These are phyloP conservation scores for Otis tarda DNA, from an alignment of 2,113 vertebrate species.

Conservation along the genomic window DNA sequence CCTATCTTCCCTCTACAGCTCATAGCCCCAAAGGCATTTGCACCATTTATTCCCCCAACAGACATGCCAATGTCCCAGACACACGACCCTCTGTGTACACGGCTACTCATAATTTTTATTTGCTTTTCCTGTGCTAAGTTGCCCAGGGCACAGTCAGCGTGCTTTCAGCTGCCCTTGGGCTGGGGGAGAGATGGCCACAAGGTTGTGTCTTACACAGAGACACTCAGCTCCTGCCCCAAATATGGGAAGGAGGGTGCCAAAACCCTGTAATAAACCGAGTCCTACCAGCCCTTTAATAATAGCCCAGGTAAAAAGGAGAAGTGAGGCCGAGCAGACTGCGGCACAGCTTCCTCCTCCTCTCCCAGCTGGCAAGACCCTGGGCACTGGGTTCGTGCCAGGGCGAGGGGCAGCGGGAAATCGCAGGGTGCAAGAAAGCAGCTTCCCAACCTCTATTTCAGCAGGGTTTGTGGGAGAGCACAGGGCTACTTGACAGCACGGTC, in stretches of 20 bases:
- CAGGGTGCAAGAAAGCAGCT: rapidly evolving
- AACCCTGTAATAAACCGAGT: rapidly evolving
- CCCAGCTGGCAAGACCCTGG: neutral
- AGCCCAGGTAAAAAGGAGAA: neutral
- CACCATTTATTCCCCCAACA: neutral
- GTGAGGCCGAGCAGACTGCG: rapidly evolving
- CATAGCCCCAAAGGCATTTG: rapidly evolving
- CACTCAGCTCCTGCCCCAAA: neutral
- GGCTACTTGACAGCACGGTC: rapidly evolving
- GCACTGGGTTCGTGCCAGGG: rapidly evolving
- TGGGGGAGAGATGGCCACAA: neutral
- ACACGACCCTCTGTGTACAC: rapidly evolving
- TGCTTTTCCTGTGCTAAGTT: neutral
- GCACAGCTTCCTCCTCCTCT: neutral
- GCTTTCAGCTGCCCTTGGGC: rapidly evolving
- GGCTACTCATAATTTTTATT: neutral
- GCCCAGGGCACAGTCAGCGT: neutral
- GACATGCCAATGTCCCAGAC: rapidly evolving
- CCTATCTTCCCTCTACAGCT: neutral
- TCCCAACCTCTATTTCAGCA: neutral
- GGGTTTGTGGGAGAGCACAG: neutral
- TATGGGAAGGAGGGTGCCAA: neutral
- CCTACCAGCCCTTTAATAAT: neutral
- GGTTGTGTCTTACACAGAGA: neutral
- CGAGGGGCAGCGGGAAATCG: rapidly evolving